Conservation (phyloP, 1,140 invertebrate genomes). For the Drosophila dunni region DNA sequence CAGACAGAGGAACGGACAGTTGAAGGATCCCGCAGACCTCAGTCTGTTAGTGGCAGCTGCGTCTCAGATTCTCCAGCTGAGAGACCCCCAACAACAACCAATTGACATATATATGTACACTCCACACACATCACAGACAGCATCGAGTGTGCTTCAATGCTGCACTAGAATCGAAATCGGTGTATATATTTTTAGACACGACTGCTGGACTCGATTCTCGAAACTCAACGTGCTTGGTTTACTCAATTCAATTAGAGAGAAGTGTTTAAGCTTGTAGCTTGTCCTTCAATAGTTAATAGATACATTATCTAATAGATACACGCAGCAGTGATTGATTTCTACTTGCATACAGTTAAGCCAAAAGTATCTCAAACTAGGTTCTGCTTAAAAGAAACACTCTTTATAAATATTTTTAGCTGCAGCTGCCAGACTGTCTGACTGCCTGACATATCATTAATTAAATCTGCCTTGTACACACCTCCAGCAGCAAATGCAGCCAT, state of each 20-base stretch:
- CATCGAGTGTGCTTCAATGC: slow-evolving; percentile 55
- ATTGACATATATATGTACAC: slow-evolving; percentile 67
- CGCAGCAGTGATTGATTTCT: not conserved
- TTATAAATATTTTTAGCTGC: slow-evolving; percentile 11
- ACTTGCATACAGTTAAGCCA: not conserved
- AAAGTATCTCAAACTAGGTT: too few species aligned
- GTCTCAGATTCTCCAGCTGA: slow-evolving; percentile 11
- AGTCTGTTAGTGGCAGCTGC: slow-evolving; percentile 24
- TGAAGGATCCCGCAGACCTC: slow-evolving; percentile 25
- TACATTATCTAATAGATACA: slow-evolving; percentile 14
- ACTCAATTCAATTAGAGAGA: not conserved
- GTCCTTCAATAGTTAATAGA: not conserved
- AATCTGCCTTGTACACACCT: slow-evolving; percentile 45
- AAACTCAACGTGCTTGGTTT: slow-evolving; percentile 24
- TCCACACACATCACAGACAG: slow-evolving; percentile 26
- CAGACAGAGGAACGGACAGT: slow-evolving; percentile 3
- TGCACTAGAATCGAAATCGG: slow-evolving; percentile 61
- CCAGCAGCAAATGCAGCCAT: not conserved
- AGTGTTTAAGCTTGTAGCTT: not conserved
- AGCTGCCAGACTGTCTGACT: slow-evolving; percentile 44
- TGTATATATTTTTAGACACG: slow-evolving; percentile 51
- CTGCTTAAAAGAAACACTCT: too few species aligned
- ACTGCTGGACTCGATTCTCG: slow-evolving; percentile 39
- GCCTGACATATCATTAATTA: slow-evolving; percentile 66
- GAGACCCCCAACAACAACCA: slow-evolving; percentile 44